Conservation (phyloP, 2,888 invertebrate species). For the Protophormia terraenovae region DNA sequence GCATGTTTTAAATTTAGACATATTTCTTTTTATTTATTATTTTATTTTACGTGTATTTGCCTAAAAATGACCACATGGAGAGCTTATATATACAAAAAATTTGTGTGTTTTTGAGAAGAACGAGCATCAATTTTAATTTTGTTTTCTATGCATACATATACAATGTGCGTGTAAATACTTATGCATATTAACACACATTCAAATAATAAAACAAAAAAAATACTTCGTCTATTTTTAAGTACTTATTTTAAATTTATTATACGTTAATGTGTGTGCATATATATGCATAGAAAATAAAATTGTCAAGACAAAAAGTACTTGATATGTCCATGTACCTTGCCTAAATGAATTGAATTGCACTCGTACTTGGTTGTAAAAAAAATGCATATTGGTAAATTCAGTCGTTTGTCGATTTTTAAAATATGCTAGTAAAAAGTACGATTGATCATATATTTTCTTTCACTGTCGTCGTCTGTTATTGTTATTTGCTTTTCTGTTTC, state of each 20-base stretch:
- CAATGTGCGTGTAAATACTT: slow-evolving; percentile 13
- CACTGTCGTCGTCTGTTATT: slow-evolving; percentile 2
- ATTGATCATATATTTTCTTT: slow-evolving; percentile 42
- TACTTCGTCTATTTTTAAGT: slow-evolving; percentile 41
- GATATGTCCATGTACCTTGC: not conserved
- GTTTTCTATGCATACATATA: not conserved
- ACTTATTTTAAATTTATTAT: slow-evolving; percentile 26
- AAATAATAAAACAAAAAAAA: not conserved
- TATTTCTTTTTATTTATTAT: not conserved
- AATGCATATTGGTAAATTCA: not conserved
- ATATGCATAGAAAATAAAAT: not conserved
- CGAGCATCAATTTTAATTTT: not conserved
- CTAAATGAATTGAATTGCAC: slow-evolving; percentile 4
- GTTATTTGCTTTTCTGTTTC: not conserved
- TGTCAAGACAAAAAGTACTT: not conserved
- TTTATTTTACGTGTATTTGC: not conserved
- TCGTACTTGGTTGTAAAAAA: not conserved
- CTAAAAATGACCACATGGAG: slow-evolving; percentile 56
- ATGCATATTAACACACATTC: not conserved
- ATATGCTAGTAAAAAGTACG: not conserved
- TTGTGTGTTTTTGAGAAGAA: slow-evolving; percentile 1
- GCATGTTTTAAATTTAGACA: slow-evolving; percentile 36
- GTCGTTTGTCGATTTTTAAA: not conserved
- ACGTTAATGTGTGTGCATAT: not conserved
- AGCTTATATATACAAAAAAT: slow-evolving; percentile 14